A percentile compares a stretch with the other conserved stretches of the same genome.
phyloP scores from a whole-genome alignment of 64 coral and sea anemone species.

The Platygyra sinensis region DNA sequence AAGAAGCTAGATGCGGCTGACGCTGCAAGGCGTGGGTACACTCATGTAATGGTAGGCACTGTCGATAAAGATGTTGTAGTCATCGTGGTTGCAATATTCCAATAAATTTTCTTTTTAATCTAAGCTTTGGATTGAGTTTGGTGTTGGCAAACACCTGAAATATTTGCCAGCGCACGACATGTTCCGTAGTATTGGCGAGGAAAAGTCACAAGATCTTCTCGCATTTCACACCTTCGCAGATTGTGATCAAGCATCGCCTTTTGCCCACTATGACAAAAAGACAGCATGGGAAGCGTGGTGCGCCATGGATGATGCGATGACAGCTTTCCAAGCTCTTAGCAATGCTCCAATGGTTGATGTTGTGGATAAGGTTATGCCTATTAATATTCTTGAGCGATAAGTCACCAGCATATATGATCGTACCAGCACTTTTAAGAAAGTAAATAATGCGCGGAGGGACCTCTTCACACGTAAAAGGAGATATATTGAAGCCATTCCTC shows the following conservation, averaged over 20 bases:
- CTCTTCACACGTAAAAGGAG: constrained; percentile 57
- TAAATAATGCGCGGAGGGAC: constrained; percentile 56
- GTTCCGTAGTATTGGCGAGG: background rate
- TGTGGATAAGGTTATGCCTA: background rate
- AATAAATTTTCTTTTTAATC: background rate
- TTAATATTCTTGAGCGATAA: constrained; percentile 25
- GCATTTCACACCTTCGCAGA: constrained; percentile 23
- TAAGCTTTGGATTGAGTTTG: constrained; percentile 35
- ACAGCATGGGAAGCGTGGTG: constrained; percentile 47
- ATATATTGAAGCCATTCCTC: constrained; percentile 46
- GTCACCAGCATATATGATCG: constrained; percentile 35
- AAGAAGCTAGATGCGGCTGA: constrained; percentile 53
- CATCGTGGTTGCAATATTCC: constrained; percentile 9
- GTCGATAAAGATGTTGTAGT: constrained; percentile 48
- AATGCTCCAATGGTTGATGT: background rate
- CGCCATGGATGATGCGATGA: constrained; percentile 10
- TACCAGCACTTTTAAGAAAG: constrained; percentile 36
- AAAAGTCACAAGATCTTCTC: constrained; percentile 41
- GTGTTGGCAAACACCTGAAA: constrained; percentile 37
- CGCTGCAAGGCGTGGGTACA: background rate
- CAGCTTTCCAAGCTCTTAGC: background rate
- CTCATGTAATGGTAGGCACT: constrained; percentile 21
- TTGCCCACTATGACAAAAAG: constrained; percentile 13
- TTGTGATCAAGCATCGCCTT: too few relatives aligned
- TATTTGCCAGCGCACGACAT: constrained; percentile 33